These are phyloP conservation scores for Falco cherrug DNA, from an alignment of 2,797 vertebrate genomes.

Conservation along the genomic window DNA sequence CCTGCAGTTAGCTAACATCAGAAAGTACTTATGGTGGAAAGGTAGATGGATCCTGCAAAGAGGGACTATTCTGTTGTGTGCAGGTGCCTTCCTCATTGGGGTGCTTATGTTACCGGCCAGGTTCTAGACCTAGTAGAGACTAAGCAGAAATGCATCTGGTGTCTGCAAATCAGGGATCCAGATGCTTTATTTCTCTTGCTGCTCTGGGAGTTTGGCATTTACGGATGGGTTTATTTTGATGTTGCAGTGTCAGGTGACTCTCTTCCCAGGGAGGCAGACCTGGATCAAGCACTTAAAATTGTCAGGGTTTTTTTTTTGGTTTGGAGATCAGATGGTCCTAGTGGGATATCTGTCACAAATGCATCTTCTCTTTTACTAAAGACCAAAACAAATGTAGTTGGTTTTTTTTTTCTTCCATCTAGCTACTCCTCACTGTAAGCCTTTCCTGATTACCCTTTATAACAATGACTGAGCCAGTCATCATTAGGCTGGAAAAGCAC, in stretches of 20 bases:
- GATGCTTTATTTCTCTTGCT: neutral
- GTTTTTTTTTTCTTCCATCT: rapidly evolving
- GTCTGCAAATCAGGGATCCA: neutral
- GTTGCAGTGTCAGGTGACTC: neutral
- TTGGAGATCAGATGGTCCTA: neutral
- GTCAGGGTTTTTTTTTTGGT: neutral
- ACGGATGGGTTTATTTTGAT: neutral
- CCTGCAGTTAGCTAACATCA: neutral
- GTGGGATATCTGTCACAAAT: neutral
- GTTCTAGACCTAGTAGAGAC: neutral
- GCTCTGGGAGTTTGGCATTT: neutral
- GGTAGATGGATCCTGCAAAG: neutral
- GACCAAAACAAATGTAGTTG: neutral
- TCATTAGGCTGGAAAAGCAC: neutral
- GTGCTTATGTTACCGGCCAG: neutral
- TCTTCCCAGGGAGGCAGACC: neutral
- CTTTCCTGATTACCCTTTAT: neutral
- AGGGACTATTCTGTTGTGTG: neutral
- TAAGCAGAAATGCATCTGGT: neutral
- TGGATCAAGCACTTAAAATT: neutral
- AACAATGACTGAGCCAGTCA: neutral
- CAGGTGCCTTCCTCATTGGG: neutral
- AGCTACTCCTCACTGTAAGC: neutral
- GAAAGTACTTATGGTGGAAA: neutral
- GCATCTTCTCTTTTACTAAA: neutral